Base-by-base conservation (phyloP, 2,797 vertebrate species). In the Ataeniobius toweri region DNA sequence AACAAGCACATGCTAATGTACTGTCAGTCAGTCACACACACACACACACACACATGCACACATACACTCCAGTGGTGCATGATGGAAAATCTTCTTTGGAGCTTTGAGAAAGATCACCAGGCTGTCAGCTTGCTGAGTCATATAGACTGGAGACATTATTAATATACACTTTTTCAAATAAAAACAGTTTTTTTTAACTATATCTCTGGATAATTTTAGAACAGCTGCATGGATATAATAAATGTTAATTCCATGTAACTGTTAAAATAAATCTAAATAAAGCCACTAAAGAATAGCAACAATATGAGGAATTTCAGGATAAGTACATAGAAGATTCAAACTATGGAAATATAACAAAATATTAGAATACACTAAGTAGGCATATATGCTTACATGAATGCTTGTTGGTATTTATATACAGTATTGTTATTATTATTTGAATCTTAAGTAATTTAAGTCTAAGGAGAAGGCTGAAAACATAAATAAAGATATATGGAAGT, bases 1-100 rank as follows among this genome's bases (percentile, higher is more conserved):
- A 80, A 46, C 74, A 10, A 36, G 28, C 39, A 55, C 48, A 81
- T 55, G 51, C 50, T 69, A 68, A 81, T 22, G 16, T 14, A 46
- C 50, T 22, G 10, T 20, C 39, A 53, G 50, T n/a, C 46, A 28
- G 39, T 73, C 51, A 68, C 28, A 18, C 12, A n/a, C 71, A 75
- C 56, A 68, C 28, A 36, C 6, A 14, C 24, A 0, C 41, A 14
- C 24, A 1, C 31, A n/a, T 1, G 7, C 2, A 3, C 61, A 6
- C 20, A 70, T 24, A 13, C 10, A 24, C 75, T 72, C 53, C 7
- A 46, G 44, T 55, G 59, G 46, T 7, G 4, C 14, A 6, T 14
- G 6, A 46, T 39, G 24, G 28, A 71, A 53, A 82, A 69, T 8
- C 5, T 16, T 44, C 22, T 84, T 58, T 71, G 44, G 28, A 78